Base-by-base conservation (phyloP, 2,797 vertebrate genomes). In the Crax fasciolata region DNA sequence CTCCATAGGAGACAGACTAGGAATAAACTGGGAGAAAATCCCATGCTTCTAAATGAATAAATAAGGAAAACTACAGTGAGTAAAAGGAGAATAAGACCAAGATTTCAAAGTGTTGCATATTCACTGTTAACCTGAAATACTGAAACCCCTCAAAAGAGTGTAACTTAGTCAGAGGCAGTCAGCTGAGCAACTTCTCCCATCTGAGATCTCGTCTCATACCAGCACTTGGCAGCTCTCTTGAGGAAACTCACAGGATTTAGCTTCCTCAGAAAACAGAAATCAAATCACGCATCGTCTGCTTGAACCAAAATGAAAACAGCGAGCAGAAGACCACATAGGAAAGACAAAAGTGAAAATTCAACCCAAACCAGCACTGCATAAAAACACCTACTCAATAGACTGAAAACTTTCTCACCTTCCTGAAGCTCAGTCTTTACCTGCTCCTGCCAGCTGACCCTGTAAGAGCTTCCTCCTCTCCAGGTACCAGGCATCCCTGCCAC, bases 381-480 rank as follows among this genome's bases (percentile, higher is more conserved):
- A 84, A 43, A 61, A 1, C 0, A 11, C 16, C n/a, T 24, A 1
- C 12, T 30, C 17, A 9, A 2, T 6, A 41, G 3, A 9, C 10
- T 65, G 28, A 39, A 94, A 13, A 5, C 1, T 13, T 13, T 9
- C 3, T 3, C 10, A 14, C 24, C 11, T 54, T 25, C 9, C 30
- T 14, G 8, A 52, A 4, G 11, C 14, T 13, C 32, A 39, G 11
- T n/a, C 23, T 72, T 16, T 10, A 24, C 39, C 15, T 13, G 7
- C 25, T 38, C 15, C 71, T 8, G 1, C 9, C 1, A 16, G 23
- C 46, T 8, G 6, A 16, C 2, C 7, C 18, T 12, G 4, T 4
- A 5, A 0, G 11, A 32, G 11, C 25, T n/a, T 6, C 5, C 18
- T 14, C 38, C 3, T 2, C 12, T 4, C 7, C 6, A 1, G 1